Evolutionary conservation across 2,888 invertebrate species (phyloP), one percentile per base, ranked within the genome.

Genomic region (Scaptomyza reducta): DNA sequence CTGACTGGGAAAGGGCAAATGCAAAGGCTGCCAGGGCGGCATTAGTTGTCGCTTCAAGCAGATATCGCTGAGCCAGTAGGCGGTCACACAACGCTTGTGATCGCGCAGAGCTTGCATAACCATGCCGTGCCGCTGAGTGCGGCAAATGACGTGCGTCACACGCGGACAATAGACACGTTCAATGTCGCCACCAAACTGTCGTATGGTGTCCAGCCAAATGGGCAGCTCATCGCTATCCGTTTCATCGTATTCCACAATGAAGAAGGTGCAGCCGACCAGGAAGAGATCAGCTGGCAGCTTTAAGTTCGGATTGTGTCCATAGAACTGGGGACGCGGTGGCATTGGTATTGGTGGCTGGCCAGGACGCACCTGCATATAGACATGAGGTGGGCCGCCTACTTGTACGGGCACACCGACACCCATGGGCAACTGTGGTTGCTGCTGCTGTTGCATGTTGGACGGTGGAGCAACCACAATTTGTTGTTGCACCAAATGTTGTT

Each of bases 11-110:
- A 94, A 94, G 10, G 99, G 99, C 80, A 99, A 93, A 92, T 99
- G 99, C 46, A 98, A 93, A 11, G 98, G 97, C 85, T 97, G 96
- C 96, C 97, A 98, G 0, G 99, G 99, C 0, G 98, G 97, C 55
- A 95, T 92, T 82, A 99, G 95, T 86, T 96, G 96, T 81, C 97
- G 96, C 50, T 96, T 95, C 22, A 94, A 91, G 86, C 99, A 94
- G 6, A 97, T 96, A 91, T 99, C 99, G 65, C 96, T 97, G 33
- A 99, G 93, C 97, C 97, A 98, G 89, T 95, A 95, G 0, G 96
- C 95, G 9, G 97, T 97, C 2, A 97, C 96, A 81, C 97, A 94
- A 5, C 95, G 93, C 79, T 95, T 94, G 33, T 94, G 93, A 81
- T 95, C 95, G 41, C 94, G 92, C 47, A 91, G 82, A n/a, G 94